Conservation (phyloP, 1,140 invertebrate genomes). For the Pogonomyrmex barbatus region DNA sequence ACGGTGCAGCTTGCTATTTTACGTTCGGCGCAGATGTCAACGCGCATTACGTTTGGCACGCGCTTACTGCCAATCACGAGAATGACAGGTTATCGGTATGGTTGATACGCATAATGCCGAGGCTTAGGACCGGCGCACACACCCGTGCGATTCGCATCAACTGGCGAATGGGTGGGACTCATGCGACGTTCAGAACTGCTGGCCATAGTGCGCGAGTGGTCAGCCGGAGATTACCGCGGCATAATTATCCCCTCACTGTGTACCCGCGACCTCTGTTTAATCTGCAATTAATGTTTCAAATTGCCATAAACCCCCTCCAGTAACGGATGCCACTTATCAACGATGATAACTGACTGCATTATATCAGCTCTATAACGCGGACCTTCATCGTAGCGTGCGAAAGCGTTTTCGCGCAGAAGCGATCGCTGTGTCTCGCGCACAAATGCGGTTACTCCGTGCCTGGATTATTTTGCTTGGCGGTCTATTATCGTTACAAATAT, state of each 20-base stretch:
- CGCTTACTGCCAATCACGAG: conserved; percentile 71
- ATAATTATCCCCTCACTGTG: conserved; percentile 81
- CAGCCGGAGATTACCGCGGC: conserved; percentile 83
- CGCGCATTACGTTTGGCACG: conserved; percentile 61
- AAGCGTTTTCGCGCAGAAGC: conserved; percentile 13
- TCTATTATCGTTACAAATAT: not conserved
- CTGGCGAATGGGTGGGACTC: conserved; percentile 78
- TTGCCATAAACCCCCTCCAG: conserved; percentile 82
- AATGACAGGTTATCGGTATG: conserved; percentile 63
- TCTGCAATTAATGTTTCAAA: conserved; percentile 85
- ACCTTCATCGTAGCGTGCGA: conserved; percentile 41
- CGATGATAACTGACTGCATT: conserved; percentile 72
- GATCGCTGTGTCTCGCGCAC: conserved; percentile 8
- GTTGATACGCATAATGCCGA: conserved; percentile 50
- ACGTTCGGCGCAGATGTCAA: conserved; percentile 61
- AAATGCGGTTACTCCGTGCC: not conserved
- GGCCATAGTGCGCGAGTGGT: conserved; percentile 78
- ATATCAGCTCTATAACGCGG: conserved; percentile 30
- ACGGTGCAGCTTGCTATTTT: conserved; percentile 62
- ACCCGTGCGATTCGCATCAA: conserved; percentile 67
- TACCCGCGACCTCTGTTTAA: conserved; percentile 82
- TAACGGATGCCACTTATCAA: conserved; percentile 84
- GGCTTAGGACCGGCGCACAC: conserved; percentile 60
- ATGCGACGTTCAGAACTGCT: conserved; percentile 79
- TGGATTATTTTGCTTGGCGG: not conserved